Percentiles rank a stretch among this genome's conserved stretches.
phyloP scores from a whole-genome alignment of 2,888 invertebrate genomes.

The Leucoptera coffeella region DNA sequence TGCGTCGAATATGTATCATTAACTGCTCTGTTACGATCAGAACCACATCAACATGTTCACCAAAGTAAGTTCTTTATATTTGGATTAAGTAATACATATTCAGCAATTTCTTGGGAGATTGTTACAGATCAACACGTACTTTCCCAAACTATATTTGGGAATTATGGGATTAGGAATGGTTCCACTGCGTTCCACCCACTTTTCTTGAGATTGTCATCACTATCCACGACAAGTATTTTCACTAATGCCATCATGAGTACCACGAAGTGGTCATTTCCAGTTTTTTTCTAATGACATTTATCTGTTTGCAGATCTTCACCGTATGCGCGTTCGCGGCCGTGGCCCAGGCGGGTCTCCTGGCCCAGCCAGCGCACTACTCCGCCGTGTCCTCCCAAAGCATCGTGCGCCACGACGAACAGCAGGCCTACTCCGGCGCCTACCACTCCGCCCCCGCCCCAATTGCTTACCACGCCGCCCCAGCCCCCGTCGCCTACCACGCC shows the following conservation, averaged over 20 bases:
- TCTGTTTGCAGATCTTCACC: slow-evolving; percentile 18
- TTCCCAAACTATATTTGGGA: no score
- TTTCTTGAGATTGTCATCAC: no score
- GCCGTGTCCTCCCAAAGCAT: slow-evolving; percentile 19
- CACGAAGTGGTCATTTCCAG: no score
- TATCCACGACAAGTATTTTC: no score
- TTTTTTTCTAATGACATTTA: slow-evolving; percentile 1
- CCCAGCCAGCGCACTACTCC: slow-evolving; percentile 27
- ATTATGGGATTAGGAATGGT: no score
- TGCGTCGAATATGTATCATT: slow-evolving; percentile 9
- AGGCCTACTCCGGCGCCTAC: slow-evolving; percentile 11
- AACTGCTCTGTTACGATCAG: slow-evolving; percentile 12
- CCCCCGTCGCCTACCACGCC: slow-evolving; percentile 13
- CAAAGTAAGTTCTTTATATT: slow-evolving; percentile 16
- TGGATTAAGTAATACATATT: no score
- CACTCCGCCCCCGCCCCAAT: slow-evolving; percentile 12
- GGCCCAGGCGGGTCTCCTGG: slow-evolving; percentile 25
- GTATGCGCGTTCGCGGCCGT: slow-evolving; percentile 32
- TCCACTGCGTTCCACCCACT: no score
- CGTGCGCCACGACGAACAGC: slow-evolving; percentile 13
- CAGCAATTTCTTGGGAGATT: no score
- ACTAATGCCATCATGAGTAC: no score
- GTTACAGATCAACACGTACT: no score
- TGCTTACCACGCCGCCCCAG: slow-evolving; percentile 13
- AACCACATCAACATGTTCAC: slow-evolving; percentile 21